These are phyloP conservation scores for Chorisops tibialis DNA, from an alignment of 2,888 invertebrate species.

Conservation along the genomic window DNA sequence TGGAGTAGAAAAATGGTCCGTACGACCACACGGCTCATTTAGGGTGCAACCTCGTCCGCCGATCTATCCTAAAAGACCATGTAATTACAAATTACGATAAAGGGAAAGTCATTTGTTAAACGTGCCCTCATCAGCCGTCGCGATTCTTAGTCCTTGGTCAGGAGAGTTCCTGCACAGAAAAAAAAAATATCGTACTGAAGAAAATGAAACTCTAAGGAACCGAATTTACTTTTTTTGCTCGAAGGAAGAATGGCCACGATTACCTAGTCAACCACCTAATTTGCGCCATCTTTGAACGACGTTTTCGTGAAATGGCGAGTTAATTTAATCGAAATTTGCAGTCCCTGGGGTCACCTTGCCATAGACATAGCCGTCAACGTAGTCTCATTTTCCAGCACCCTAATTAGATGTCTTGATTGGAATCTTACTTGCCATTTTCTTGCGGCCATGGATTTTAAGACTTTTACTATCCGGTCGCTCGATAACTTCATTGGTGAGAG, in stretches of 20 bases:
- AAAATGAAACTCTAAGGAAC: not conserved
- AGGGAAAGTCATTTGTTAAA: constrained; percentile 34
- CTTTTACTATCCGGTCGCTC: not conserved
- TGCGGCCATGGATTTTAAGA: not conserved
- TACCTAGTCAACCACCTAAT: constrained; percentile 31
- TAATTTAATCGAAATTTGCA: constrained; percentile 30
- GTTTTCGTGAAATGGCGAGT: constrained; percentile 31
- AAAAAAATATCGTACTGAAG: not conserved
- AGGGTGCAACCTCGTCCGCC: constrained; percentile 31
- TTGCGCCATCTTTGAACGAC: constrained; percentile 28
- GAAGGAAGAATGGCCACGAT: not conserved
- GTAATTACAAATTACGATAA: constrained; percentile 35
- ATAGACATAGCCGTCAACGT: not conserved
- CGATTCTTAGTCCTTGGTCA: constrained; percentile 2
- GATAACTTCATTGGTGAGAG: not conserved
- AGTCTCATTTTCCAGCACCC: not conserved
- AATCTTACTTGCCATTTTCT: not conserved
- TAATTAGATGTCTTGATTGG: constrained; percentile 5
- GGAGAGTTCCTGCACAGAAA: not conserved
- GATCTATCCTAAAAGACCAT: constrained; percentile 27
- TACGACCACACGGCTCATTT: constrained; percentile 31
- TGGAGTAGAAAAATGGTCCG: constrained; percentile 26
- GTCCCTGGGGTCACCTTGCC: constrained; percentile 5
- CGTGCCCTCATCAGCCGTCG: constrained; percentile 29
- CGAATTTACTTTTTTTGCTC: not conserved